Base-by-base conservation (phyloP, 2,888 invertebrate species). In the Gari tellinella region DNA sequence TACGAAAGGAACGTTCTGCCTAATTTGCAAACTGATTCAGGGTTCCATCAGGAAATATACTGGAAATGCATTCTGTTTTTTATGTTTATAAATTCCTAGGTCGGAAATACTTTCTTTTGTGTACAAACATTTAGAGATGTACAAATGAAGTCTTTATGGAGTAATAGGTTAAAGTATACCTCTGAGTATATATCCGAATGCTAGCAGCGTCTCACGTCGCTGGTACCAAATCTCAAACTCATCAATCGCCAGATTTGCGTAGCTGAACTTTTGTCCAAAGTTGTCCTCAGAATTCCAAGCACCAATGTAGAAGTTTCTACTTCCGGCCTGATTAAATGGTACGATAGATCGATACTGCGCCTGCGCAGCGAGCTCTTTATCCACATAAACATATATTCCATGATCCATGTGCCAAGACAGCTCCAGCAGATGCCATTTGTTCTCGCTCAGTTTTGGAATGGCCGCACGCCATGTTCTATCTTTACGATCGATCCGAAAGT, bases 401-500 rank as follows among this genome's bases (percentile, higher is more conserved):
- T 82, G 77, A 17, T 86, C 84, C 1, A 86, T 86, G 49, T 89
- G 88, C 88, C 89, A 89, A 7, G 90, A 86, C 14, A 90, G 62
- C 67, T 91, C 91, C 40, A 91, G 58, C 63, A 88, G 87, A 70
- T 90, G 88, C 91, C 91, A 91, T 19, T 82, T 64, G 21, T 84
- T 73, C 8, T 72, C 65, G 15, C 81, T 72, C 7, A 85, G 56
- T 45, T 73, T 70, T 7, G 82, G 84, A 25, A 83, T 56, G 1
- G 75, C 66, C 12, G 83, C 72, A 19, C 80, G 68, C 86, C 86
- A 86, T 31, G 82, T 79, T 53, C 81, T 80, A 0, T 81, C 72
- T 15, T 72, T 55, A 1, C 80, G 76, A 19, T 81, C 74, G 15
- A 84, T 80, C n/a, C 77, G 83, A 10, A 85, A 78, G 31, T 82